phyloP scores from a whole-genome alignment of 1,140 invertebrate species.

The Pemphigus obesinymphae region DNA sequence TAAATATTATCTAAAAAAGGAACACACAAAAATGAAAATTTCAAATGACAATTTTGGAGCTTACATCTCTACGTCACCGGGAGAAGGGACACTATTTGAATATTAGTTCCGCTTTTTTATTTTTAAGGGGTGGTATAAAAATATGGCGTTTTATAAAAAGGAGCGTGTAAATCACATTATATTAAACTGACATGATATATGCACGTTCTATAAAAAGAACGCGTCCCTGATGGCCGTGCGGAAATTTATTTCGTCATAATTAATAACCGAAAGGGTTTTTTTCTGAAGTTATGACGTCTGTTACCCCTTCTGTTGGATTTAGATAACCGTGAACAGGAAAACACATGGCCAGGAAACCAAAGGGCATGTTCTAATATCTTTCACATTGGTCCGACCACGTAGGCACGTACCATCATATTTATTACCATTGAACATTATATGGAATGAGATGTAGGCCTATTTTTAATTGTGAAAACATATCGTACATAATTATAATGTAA shows the following conservation, averaged over 20 bases:
- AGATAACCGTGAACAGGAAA: constrained; percentile 40
- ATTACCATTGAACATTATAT: constrained; percentile 30
- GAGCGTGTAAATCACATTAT: constrained; percentile 24
- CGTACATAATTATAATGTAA: not conserved
- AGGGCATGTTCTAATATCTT: constrained; percentile 37
- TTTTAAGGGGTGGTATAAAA: not conserved
- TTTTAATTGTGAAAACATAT: constrained; percentile 12
- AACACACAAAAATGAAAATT: no score
- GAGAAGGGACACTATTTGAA: not conserved
- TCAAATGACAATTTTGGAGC: no score
- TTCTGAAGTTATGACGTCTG: constrained; percentile 17
- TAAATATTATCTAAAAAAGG: no score
- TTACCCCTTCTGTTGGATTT: constrained; percentile 31
- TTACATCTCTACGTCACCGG: no score
- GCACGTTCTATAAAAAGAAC: constrained; percentile 31
- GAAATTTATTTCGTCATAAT: constrained; percentile 39
- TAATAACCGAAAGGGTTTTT: constrained; percentile 40
- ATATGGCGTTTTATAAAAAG: constrained; percentile 23
- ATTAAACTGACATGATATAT: constrained; percentile 10
- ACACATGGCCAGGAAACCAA: constrained; percentile 39
- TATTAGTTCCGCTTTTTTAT: not conserved
- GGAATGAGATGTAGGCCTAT: constrained; percentile 16
- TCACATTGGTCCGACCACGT: constrained; percentile 39
- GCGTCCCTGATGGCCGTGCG: constrained; percentile 28
- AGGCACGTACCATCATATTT: constrained; percentile 30